Conservation (phyloP, 2,888 invertebrate species). For the Mythimna lalbum region DNA sequence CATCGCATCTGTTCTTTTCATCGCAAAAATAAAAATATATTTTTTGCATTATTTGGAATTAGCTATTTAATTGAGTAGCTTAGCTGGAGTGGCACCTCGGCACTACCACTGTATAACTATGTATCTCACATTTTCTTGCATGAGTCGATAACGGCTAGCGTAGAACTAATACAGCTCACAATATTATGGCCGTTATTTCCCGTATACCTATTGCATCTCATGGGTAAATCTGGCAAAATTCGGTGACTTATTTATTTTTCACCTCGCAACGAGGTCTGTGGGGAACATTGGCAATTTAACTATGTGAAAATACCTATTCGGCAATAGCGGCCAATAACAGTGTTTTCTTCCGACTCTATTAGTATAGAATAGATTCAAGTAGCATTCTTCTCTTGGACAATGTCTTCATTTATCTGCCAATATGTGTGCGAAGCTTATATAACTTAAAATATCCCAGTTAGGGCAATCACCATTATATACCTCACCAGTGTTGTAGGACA, state of each 20-base stretch:
- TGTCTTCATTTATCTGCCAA: conserved; percentile 41
- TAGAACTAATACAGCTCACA: conserved; percentile 79
- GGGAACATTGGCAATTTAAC: conserved; percentile 79
- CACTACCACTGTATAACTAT: conserved; percentile 74
- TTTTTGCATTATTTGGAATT: conserved; percentile 53
- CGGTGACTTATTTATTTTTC: conserved; percentile 70
- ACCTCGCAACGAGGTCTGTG: conserved; percentile 73
- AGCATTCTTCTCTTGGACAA: conserved; percentile 61
- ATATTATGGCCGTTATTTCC: conserved; percentile 88
- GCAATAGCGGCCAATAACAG: conserved; percentile 86
- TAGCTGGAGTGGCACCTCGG: conserved; percentile 83
- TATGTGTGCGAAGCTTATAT: conserved; percentile 40
- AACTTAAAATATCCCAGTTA: neutral
- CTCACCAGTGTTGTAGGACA: neutral
- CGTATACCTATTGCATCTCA: conserved; percentile 67
- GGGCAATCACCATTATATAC: neutral
- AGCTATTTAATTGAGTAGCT: conserved; percentile 64
- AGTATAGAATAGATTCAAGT: conserved; percentile 71
- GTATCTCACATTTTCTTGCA: conserved; percentile 81
- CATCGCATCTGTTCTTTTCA: conserved; percentile 51
- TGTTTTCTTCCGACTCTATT: conserved; percentile 74
- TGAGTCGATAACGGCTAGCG: conserved; percentile 84
- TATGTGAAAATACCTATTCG: conserved; percentile 72
- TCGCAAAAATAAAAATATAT: conserved; percentile 37
- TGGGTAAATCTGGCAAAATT: conserved; percentile 90